Conservation (phyloP, 2,113 vertebrate genomes). For the Lontra canadensis region DNA sequence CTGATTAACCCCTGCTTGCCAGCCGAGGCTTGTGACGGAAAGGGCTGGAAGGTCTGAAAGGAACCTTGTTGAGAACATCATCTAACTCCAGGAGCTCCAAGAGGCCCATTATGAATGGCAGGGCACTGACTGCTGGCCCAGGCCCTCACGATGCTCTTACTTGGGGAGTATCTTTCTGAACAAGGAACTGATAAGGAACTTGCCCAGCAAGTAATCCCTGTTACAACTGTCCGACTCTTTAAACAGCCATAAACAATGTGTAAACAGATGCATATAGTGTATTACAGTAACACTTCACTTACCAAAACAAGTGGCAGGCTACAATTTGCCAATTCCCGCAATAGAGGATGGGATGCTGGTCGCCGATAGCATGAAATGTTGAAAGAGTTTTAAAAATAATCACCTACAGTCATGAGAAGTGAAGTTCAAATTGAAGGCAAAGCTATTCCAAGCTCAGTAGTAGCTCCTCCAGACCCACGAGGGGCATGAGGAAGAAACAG, state of each 20-base stretch:
- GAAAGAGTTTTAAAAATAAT: neutral
- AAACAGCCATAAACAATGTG: neutral
- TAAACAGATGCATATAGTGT: neutral
- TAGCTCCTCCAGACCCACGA: neutral
- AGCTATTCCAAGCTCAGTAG: neutral
- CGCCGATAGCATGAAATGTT: neutral
- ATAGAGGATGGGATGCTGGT: neutral
- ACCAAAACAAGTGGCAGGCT: neutral
- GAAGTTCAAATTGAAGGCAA: neutral
- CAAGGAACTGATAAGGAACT: constrained; percentile 89
- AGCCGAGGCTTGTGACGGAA: constrained; percentile 83
- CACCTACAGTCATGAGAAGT: neutral
- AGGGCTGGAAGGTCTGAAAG: constrained; percentile 89
- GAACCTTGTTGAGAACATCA: constrained; percentile 92
- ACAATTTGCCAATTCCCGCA: neutral
- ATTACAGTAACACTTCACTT: neutral
- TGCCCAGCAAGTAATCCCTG: constrained; percentile 88
- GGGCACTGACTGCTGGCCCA: constrained; percentile 89
- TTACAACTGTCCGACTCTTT: neutral
- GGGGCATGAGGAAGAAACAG: neutral
- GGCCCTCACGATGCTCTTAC: constrained; percentile 87
- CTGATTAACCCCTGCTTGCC: constrained; percentile 80
- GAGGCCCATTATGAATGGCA: constrained; percentile 91
- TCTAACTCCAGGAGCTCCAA: constrained; percentile 88
- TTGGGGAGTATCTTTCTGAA: constrained; percentile 91